Evolutionary conservation across 2,888 invertebrate species (phyloP), one percentile per base, ranked within the genome.

Genomic region (Eupeodes latifasciatus): DNA sequence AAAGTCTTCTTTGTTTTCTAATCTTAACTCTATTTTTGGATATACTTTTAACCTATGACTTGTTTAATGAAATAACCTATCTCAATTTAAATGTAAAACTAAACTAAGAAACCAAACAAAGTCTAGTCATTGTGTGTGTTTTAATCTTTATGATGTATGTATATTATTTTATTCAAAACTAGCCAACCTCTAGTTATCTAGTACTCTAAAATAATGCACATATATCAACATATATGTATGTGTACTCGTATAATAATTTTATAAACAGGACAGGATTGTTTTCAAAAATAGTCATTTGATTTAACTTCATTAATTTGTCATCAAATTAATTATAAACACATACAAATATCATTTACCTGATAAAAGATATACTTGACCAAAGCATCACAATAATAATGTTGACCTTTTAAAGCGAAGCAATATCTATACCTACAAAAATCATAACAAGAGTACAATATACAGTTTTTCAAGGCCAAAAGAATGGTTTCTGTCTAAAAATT

Each of bases 401-500:
- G 14, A 34, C 14, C 34, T 59, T 59, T 59, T 7, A 59, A 12
- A 19, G 5, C 14, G n/a, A 34, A 59, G 34, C 9, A 36, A 34
- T 14, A 10, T 11, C 2, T 27, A 12, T 27, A 12, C 12, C 27
- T 27, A 27, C 27, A 27, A 27, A 78, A 55, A 44, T 71, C 61
- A 40, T 19, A 62, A 69, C 19, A 6, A 53, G 36, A 53, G 49
- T 14, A 7, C 16, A 34, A 36, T 1, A 67, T 36, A 61, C 59
- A 40, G 67, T 55, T 40, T 55, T 69, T 51, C 85, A 86, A 86
- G 85, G 85, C 64, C 64, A 74, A 66, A 19, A 62, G 57, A 71
- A 74, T 69, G 62, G 67, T 27, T 77, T 77, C 27, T 78, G 11
- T 36, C 19, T 76, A 36, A 12, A 62, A 55, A 57, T 34, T 49